Percentiles rank a stretch among this genome's conserved stretches.
phyloP scores from a whole-genome alignment of 2,888 invertebrate genomes.

The Drosophila planitibia region DNA sequence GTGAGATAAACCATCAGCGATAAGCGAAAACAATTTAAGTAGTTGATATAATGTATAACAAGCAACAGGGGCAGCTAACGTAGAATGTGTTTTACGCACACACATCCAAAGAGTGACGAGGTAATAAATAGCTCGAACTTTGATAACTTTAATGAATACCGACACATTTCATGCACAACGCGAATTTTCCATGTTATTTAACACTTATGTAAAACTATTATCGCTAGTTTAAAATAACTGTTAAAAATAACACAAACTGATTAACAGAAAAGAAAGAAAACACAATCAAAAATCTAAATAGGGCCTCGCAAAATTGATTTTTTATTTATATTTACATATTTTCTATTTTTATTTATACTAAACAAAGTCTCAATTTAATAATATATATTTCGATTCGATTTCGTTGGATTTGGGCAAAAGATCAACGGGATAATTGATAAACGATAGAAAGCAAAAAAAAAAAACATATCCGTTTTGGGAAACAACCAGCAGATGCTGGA shows the following conservation, averaged over 20 bases:
- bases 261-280: not conserved
- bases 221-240: not conserved
- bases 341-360: not conserved
- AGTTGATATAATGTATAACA: not conserved
- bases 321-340: too few species aligned
- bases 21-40: constrained; percentile 14
- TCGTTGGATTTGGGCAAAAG: not conserved
- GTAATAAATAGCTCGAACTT: not conserved
- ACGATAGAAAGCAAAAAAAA: not conserved
- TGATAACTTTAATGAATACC: not conserved
- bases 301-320: not conserved
- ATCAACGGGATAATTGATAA: not conserved
- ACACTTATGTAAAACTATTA: not conserved
- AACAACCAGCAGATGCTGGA: not conserved
- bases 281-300: not conserved
- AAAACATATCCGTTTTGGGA: not conserved
- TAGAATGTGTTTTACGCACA: not conserved
- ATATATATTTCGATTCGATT: not conserved
- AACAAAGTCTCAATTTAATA: not conserved
- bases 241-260: not conserved
- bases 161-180: not conserved
- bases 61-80: not conserved
- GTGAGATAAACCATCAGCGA: constrained; percentile 24
- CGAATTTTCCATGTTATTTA: not conserved
- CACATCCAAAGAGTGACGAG: too few species aligned